Evolutionary conservation across 2,888 invertebrate species (phyloP).

Genomic region (Biston betularia): DNA sequence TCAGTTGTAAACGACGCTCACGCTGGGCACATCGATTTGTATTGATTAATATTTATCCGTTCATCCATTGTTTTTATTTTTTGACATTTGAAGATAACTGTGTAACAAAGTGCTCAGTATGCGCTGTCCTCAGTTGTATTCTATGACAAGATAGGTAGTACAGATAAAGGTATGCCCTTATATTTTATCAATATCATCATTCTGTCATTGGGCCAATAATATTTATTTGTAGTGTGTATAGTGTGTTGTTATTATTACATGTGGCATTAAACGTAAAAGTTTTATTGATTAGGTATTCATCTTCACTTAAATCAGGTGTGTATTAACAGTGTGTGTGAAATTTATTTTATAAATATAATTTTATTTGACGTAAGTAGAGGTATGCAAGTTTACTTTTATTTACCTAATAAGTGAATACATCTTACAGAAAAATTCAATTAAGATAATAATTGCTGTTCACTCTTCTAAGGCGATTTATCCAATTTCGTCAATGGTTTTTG

Average conservation of each 20-base stretch:
- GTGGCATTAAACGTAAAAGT: too few relatives aligned
- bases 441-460: too few relatives aligned
- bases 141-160: neutral
- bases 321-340: too few relatives aligned
- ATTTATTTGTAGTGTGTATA: neutral
- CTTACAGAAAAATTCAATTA: too few relatives aligned
- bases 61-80: neutral
- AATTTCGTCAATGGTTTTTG: too few relatives aligned
- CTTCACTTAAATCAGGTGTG: too few relatives aligned
- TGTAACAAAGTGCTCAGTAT: neutral
- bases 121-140: neutral
- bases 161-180: neutral
- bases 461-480: too few relatives aligned
- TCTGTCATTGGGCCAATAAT: neutral
- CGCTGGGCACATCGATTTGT: slow-evolving; percentile 38
- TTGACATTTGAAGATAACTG: neutral
- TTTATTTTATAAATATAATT: too few relatives aligned
- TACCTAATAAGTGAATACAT: too few relatives aligned
- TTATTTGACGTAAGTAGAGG: too few relatives aligned
- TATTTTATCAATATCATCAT: neutral
- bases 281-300: too few relatives aligned
- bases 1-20: slow-evolving; percentile 32
- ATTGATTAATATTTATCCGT: slow-evolving; percentile 13
- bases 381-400: too few relatives aligned
- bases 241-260: neutral